Conservation (phyloP, 2,797 vertebrate species). For the Paramormyrops hopkinsi region DNA sequence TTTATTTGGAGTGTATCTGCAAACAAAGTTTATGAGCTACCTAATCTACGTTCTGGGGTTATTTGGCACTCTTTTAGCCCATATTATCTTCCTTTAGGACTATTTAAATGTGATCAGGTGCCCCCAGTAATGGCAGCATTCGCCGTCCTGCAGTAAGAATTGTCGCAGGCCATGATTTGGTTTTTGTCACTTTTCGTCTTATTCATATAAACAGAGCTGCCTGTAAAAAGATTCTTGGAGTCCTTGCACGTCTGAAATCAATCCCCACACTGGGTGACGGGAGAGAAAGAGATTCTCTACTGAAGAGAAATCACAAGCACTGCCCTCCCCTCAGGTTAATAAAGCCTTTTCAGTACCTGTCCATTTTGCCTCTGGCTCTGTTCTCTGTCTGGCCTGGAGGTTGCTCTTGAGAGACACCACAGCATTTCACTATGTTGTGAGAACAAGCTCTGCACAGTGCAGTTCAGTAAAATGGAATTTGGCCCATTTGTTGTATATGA, state of each 20-base stretch:
- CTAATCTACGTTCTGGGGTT: not conserved
- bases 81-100: not conserved
- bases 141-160: not conserved
- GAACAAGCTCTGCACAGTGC: not conserved
- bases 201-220: not conserved
- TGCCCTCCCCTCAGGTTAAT: slow-evolving; percentile 7
- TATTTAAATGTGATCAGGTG: not conserved
- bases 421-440: not conserved
- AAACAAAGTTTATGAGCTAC: not conserved
- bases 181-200: not conserved
- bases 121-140: not conserved
- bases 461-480: slow-evolving; percentile 7
- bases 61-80: not conserved
- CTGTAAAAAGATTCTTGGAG: not conserved
- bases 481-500: not conserved
- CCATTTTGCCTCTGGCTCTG: slow-evolving; percentile 2
- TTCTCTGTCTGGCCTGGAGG: not conserved
- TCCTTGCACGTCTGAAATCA: slow-evolving; percentile 5
- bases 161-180: not conserved
- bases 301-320: not conserved
- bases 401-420: not conserved
- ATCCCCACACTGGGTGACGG: not conserved
- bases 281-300: not conserved
- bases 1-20: not conserved
- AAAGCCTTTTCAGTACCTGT: slow-evolving; percentile 7